Evolutionary conservation across 2,113 vertebrate genomes (phyloP).

Genomic region (Chionis minor): DNA sequence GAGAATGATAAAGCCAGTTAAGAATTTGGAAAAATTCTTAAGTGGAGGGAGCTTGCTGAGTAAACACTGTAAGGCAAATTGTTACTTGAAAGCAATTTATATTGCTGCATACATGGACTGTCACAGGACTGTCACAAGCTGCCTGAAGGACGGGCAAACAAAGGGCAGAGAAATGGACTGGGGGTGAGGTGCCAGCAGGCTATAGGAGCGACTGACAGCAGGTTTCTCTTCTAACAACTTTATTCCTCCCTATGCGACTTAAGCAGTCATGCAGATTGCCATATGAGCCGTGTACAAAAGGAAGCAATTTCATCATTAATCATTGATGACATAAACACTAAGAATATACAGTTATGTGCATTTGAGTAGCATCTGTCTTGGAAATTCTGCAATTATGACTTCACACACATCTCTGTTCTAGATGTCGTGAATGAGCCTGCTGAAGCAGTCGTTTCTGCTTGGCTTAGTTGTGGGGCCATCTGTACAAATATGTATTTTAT

Average conservation of each 20-base stretch:
- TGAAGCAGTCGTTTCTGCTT: not conserved
- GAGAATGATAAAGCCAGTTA: not conserved
- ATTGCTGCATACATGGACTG: not conserved
- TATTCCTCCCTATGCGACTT: not conserved
- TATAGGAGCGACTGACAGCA: not conserved
- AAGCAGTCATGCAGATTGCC: not conserved
- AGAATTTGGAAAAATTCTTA: not conserved
- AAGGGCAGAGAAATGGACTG: not conserved
- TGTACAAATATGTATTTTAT: not conserved
- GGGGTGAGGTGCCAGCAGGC: not conserved
- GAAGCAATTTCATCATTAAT: conserved; percentile 3
- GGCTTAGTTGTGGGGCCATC: not conserved
- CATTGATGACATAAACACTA: not conserved
- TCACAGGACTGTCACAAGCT: conserved; percentile 38
- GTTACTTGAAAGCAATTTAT: not conserved
- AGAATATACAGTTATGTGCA: not conserved
- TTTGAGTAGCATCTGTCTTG: not conserved
- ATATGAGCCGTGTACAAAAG: not conserved
- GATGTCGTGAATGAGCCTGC: not conserved
- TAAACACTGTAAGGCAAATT: not conserved
- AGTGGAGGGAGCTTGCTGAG: not conserved
- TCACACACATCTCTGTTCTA: not conserved
- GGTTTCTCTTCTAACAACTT: not conserved
- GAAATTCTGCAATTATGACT: not conserved
- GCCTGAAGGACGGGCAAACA: not conserved